Conservation (phyloP, 2,113 vertebrate species). For the Rhea pennata region DNA sequence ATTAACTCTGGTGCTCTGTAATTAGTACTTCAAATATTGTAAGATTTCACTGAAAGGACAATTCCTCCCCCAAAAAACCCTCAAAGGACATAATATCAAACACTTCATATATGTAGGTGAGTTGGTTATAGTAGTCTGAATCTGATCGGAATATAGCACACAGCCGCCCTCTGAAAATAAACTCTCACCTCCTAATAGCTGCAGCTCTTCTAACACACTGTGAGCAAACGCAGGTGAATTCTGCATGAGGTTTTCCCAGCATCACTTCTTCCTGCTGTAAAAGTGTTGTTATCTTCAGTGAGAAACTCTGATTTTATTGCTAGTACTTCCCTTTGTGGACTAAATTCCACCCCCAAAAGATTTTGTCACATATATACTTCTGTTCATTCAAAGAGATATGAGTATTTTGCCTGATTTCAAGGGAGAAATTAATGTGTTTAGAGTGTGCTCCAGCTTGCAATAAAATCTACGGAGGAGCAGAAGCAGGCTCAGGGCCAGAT, state of each 20-base stretch:
- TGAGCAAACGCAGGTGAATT: background rate
- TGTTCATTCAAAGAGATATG: background rate
- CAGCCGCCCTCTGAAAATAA: background rate
- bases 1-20: slow-evolving; percentile 76
- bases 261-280: accelerated
- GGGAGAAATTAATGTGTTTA: background rate
- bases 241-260: background rate
- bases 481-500: background rate
- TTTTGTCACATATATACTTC: background rate
- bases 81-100: background rate
- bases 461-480: background rate
- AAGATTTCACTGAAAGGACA: slow-evolving; percentile 51
- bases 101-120: background rate
- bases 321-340: background rate
- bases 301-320: background rate
- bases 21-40: slow-evolving; percentile 73
- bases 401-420: background rate
- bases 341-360: background rate
- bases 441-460: background rate
- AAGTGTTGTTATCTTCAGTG: background rate
- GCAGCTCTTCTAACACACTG: background rate
- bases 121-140: background rate
- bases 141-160: background rate
- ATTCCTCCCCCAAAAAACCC: background rate
- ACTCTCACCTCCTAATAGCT: background rate